Conservation (phyloP, 2,797 vertebrate species). For the Megaceryle alcyon region DNA sequence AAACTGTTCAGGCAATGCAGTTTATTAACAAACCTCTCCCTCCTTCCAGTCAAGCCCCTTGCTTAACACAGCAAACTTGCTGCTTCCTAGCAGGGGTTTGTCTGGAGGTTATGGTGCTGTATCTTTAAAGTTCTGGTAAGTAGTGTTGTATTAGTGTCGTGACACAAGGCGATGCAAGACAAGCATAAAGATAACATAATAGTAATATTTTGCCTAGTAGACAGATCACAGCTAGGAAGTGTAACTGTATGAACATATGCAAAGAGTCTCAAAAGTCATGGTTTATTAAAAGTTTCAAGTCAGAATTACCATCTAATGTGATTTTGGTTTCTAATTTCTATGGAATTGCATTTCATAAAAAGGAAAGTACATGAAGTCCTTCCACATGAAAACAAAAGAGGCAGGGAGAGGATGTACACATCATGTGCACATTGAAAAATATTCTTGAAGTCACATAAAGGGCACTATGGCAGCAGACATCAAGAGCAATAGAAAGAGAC, state of each 20-base stretch:
- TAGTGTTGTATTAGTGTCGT: neutral
- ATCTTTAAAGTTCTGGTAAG: slow-evolving; percentile 37
- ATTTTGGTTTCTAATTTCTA: slow-evolving; percentile 51
- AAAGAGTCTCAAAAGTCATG: slow-evolving; percentile 35
- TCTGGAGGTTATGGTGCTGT: slow-evolving; percentile 36
- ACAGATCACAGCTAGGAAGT: neutral
- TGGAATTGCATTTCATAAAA: neutral
- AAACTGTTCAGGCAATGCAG: slow-evolving; percentile 72
- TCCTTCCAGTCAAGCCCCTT: slow-evolving; percentile 53
- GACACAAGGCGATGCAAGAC: slow-evolving; percentile 16
- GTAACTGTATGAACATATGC: neutral
- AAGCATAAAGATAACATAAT: neutral
- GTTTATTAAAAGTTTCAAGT: slow-evolving; percentile 48
- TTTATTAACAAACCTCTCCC: slow-evolving; percentile 64
- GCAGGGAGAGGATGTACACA: neutral
- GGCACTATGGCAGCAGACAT: neutral
- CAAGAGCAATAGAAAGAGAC: neutral
- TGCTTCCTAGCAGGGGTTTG: slow-evolving; percentile 11
- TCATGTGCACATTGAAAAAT: neutral
- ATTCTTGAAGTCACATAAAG: neutral
- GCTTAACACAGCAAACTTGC: slow-evolving; percentile 14
- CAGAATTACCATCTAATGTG: slow-evolving; percentile 49
- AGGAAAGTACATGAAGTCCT: neutral
- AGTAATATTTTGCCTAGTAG: neutral
- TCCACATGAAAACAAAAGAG: neutral